Base-by-base conservation (phyloP, 1,140 invertebrate species). In the Euwallacea fornicatus region DNA sequence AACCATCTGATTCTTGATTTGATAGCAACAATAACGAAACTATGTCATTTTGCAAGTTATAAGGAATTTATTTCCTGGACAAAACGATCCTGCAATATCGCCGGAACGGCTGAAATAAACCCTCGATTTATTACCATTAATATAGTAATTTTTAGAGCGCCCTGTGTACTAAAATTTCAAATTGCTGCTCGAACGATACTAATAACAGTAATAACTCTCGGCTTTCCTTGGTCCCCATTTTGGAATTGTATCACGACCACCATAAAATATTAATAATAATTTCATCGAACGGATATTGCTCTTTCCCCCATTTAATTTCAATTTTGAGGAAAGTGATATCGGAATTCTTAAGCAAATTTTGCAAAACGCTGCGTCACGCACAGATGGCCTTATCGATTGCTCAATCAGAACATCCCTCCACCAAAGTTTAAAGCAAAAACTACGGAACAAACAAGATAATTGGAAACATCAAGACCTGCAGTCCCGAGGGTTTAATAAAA, bases 211-310 rank as follows among this genome's bases (percentile, higher is more conserved):
- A 66, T 66, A 66, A 66, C 42, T 16, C 21, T 21, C 8, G 41
- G 7, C 58, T 58, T 44, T 15, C 53, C 33, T 54, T 58, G 10
- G 15, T 7, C 55, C 42, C 66, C 42, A 41, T 42, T 69, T 61
- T 61, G 15, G 66, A 53, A 33, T 56, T 70, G 61, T 63, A 70
- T 55, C 67, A 69, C 67, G 60, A 69, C 58, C 46, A 53, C 53
- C 67, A 69, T 69, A 44, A 69, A 69, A 66, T 66, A 66, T 66
- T 66, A 66, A 66, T 66, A 55, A 66, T 58, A 56, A 66, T 66
- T 66, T 66, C 42, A 66, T 66, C 65, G 50, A 66, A 56, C 65
- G 65, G 65, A 66, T 66, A 66, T 66, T 66, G 55, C 65, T 66
- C 58, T 21, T 58, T 58, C 65, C 65, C 65, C 65, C 43, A 55